A percentile compares a stretch with the other conserved stretches of the same genome.
Conservation (phyloP, 2,888 invertebrate species). For the Cephus pygmeus region DNA sequence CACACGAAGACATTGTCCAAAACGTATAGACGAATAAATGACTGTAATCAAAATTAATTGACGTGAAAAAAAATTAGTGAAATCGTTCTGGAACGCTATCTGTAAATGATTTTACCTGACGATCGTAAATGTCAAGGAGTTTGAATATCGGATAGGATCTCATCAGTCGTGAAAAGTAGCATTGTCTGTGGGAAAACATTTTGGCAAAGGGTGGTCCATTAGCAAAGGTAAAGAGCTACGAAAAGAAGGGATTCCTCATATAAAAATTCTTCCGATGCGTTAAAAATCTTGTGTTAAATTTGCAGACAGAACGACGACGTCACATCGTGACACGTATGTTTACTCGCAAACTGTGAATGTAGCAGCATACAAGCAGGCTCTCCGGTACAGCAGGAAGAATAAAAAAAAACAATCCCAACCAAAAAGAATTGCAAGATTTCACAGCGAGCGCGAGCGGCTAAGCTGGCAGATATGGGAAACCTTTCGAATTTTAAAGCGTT, state of each 20-base stretch:
- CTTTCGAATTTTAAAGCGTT: background rate
- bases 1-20: constrained; percentile 55
- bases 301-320: background rate
- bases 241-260: background rate
- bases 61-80: background rate
- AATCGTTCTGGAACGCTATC: background rate
- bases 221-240: constrained; percentile 15
- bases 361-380: background rate
- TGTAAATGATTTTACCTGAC: constrained; percentile 43
- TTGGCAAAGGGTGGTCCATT: constrained; percentile 32
- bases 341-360: background rate
- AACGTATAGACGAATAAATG: constrained; percentile 54
- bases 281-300: background rate
- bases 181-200: constrained; percentile 41
- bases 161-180: constrained; percentile 38
- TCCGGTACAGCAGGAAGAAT: background rate
- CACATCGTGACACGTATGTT: background rate
- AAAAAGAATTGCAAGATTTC: background rate
- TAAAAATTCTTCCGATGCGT: background rate
- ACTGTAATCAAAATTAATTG: constrained; percentile 35
- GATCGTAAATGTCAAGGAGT: constrained; percentile 52
- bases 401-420: background rate
- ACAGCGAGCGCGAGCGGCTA: background rate
- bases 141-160: constrained; percentile 48
- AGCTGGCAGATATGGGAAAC: background rate